Evolutionary conservation across 1,140 invertebrate genomes (phyloP), one percentile per base, ranked within the genome.

Genomic region (Radopholus similis): DNA sequence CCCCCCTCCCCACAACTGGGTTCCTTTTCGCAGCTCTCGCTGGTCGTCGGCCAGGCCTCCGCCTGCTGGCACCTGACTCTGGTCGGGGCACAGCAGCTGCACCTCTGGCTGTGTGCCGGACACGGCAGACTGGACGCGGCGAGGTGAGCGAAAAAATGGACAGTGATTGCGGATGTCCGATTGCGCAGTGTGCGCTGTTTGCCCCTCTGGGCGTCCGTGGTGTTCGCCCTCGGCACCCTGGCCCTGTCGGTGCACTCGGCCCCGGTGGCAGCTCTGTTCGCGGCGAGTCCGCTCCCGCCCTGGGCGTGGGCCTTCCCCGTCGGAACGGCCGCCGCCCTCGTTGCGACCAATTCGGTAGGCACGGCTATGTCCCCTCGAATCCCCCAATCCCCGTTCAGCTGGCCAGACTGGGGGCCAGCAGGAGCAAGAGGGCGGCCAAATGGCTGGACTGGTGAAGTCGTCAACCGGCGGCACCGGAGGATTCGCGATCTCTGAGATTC

Each of bases 41-140:
- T 44, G 30, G 55, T 72, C 38, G 18, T 54, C 34, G 40, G 37
- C n/a, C 23, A 74, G 37, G 73, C 72, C 9, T 51, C 32, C 42
- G 74, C 73, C n/a, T 58, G 66, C 4, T 74, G 72, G 72, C 73
- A 70, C 15, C 64, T 74, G 11, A 72, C 66, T n/a, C 18, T 74
- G 38, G 68, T 76, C 1, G n/a, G 70, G 4, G 49, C 53, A 11
- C 72, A 74, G 47, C 40, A 30, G 11, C 44, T 68, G 18, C 64
- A 70, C 54, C 26, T 64, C 9, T 54, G 35, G 18, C 37, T 55
- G 30, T 71, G 69, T 47, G 49, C 58, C 9, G 9, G 23, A 5
- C 30, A 23, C 47, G 47, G 5, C n/a, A 28, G 30, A 51, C 23
- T 51, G 23, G 47, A 28, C 47, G n/a, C 23, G 21, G 18, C 21